phyloP scores from a whole-genome alignment of 2,113 vertebrate genomes.

The Anarhynchus alexandrinus region DNA sequence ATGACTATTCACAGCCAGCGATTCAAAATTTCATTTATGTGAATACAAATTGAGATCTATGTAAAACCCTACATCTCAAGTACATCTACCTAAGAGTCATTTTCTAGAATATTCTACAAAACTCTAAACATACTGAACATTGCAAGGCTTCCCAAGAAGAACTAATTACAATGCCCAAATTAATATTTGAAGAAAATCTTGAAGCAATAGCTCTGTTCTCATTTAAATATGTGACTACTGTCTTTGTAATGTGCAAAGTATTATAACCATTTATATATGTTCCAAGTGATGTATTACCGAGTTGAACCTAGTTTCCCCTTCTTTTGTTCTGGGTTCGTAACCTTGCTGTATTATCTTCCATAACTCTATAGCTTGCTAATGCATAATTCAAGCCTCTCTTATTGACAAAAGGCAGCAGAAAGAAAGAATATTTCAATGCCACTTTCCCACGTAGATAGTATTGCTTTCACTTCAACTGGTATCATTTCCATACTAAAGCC shows the following conservation, averaged over 20 bases:
- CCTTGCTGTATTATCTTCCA: conserved; percentile 63
- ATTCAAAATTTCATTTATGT: conserved; percentile 11
- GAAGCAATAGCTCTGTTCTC: conserved; percentile 5
- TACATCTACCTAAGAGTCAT: neutral
- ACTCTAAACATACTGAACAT: conserved; percentile 3
- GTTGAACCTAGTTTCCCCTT: conserved; percentile 54
- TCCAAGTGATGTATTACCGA: conserved; percentile 50
- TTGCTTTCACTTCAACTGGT: conserved; percentile 27
- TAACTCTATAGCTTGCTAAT: conserved; percentile 58
- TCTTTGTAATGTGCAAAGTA: conserved; percentile 33
- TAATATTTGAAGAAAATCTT: conserved; percentile 47
- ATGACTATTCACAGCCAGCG: neutral
- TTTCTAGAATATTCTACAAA: conserved; percentile 31
- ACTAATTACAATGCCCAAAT: conserved; percentile 49
- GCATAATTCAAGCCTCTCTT: conserved; percentile 68
- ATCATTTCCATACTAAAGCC: conserved; percentile 26
- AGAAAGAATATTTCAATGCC: conserved; percentile 22
- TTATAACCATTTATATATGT: conserved; percentile 41
- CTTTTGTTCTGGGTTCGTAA: conserved; percentile 67
- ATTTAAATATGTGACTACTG: conserved; percentile 45
- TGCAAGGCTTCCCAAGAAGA: conserved; percentile 45
- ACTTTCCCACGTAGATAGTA: neutral
- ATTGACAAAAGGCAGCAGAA: conserved; percentile 44
- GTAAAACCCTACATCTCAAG: conserved; percentile 17
- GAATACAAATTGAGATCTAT: conserved; percentile 1